Percentiles rank a stretch among this genome's conserved stretches.
Evolutionary conservation across 2,888 invertebrate species (phyloP).

Genomic region (Pseudococcus jackbeardsleyi): DNA sequence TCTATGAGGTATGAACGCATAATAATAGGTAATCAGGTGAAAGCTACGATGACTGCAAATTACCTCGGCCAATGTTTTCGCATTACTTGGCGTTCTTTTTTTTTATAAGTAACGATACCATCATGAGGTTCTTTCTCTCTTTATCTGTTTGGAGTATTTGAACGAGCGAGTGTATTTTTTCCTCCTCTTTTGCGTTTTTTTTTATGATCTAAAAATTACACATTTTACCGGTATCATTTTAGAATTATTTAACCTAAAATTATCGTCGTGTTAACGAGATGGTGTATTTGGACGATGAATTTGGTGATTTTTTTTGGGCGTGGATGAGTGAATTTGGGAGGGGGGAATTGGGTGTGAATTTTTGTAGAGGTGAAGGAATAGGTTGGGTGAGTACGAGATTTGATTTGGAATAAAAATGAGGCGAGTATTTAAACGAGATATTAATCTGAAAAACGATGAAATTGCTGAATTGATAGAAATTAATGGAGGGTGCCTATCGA

Average conservation of each 20-base stretch:
- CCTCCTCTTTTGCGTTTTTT: background rate
- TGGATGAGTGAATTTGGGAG: no score
- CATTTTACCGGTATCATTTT: background rate
- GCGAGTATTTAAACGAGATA: no score
- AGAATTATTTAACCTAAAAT: conserved; percentile 17
- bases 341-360: no score
- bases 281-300: background rate
- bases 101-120: background rate
- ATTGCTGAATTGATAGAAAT: no score
- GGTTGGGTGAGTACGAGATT: no score
- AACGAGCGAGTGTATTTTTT: background rate
- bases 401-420: no score
- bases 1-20: conserved; percentile 63
- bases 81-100: conserved; percentile 42
- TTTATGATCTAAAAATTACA: conserved; percentile 62
- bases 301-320: background rate
- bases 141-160: background rate
- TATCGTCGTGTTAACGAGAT: background rate
- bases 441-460: no score
- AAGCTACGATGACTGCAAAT: conserved; percentile 63
- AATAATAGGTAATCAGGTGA: conserved; percentile 65
- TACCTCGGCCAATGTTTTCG: conserved; percentile 56
- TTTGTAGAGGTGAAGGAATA: no score
- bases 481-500: no score
- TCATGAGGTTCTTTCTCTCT: background rate